These are phyloP conservation scores for Podarcis raffonei DNA, from an alignment of 2,113 vertebrate species.

Conservation along the genomic window DNA sequence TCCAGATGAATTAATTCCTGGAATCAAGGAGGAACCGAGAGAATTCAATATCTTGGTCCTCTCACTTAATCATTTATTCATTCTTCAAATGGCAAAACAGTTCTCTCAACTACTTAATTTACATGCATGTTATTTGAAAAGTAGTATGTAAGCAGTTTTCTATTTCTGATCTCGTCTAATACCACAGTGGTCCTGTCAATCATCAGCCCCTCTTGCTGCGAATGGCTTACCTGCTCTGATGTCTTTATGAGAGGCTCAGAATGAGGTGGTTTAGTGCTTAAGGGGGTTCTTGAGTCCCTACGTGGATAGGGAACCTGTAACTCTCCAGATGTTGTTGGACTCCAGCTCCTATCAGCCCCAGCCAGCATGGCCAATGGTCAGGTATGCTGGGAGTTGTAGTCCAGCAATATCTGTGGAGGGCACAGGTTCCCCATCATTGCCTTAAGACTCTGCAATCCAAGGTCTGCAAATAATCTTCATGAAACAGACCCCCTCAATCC, in stretches of 20 bases:
- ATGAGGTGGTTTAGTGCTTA: background rate
- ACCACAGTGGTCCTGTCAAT: background rate
- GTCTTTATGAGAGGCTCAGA: background rate
- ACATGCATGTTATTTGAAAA: background rate
- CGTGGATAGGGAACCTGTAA: background rate
- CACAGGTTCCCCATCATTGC: no score
- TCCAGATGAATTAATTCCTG: constrained; percentile 98
- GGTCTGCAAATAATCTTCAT: background rate
- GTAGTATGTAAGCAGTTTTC: background rate
- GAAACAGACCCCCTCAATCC: background rate
- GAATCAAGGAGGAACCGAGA: constrained; percentile 57
- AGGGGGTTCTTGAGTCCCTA: background rate
- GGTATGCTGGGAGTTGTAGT: background rate
- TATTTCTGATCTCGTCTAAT: background rate
- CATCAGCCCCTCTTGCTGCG: background rate
- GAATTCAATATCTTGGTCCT: background rate
- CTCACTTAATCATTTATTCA: background rate
- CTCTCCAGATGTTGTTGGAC: background rate
- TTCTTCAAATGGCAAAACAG: background rate
- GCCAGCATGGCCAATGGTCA: background rate
- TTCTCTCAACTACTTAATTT: background rate
- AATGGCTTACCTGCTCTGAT: background rate
- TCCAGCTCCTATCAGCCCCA: background rate
- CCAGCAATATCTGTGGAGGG: background rate
- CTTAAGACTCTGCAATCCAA: background rate